Evolutionary conservation across 1,140 invertebrate genomes (phyloP).

Genomic region (Drosophila varians): DNA sequence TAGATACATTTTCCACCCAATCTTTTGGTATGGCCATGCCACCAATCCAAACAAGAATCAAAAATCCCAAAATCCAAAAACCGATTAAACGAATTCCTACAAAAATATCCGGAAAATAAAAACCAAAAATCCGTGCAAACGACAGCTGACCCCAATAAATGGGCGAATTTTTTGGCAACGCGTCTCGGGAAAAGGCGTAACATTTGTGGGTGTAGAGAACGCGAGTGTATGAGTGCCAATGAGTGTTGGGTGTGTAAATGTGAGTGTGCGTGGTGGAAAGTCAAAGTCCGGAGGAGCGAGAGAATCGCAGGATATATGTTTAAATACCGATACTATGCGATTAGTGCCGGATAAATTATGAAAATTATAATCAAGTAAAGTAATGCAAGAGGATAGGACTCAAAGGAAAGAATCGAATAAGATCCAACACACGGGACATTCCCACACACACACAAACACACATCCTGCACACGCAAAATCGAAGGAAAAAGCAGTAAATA

Average conservation of each 20-base stretch:
- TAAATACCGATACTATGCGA: slow-evolving; percentile 9
- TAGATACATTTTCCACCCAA: slow-evolving; percentile 74
- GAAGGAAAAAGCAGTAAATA: slow-evolving; percentile 62
- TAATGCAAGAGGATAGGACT: neutral
- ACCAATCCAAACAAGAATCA: neutral
- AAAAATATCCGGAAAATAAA: slow-evolving; percentile 5
- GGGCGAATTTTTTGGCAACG: slow-evolving; percentile 6
- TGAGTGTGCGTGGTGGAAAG: slow-evolving; percentile 38
- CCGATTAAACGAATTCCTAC: neutral
- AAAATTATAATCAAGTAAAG: slow-evolving; percentile 22
- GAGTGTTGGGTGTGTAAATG: slow-evolving; percentile 7
- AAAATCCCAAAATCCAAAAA: neutral
- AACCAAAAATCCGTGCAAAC: slow-evolving; percentile 10
- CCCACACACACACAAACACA: slow-evolving; percentile 1
- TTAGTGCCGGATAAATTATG: slow-evolving; percentile 27
- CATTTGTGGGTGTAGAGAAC: slow-evolving; percentile 63
- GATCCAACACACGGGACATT: slow-evolving; percentile 11
- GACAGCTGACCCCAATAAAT: slow-evolving; percentile 12
- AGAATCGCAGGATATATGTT: slow-evolving; percentile 23
- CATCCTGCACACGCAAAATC: slow-evolving; percentile 11
- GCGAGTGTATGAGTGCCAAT: slow-evolving; percentile 25
- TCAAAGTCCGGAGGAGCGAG: slow-evolving; percentile 18
- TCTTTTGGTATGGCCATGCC: slow-evolving; percentile 46
- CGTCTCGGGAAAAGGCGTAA: slow-evolving; percentile 51
- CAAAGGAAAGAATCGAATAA: neutral